Conservation (phyloP, 2,888 invertebrate genomes). For the Tribolium freemani region DNA sequence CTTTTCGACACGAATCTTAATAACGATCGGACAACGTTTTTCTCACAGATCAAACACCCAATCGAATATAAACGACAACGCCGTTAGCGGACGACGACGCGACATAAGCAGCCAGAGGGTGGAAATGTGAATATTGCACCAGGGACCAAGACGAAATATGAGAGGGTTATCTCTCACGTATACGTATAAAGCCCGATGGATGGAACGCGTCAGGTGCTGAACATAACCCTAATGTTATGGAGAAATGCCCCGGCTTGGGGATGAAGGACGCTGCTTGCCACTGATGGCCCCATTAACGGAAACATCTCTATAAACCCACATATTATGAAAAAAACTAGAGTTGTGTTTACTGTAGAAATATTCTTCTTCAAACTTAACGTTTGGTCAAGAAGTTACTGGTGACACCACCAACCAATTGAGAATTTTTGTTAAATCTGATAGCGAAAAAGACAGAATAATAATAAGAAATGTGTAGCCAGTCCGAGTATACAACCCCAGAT, state of each 20-base stretch:
- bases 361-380: no score
- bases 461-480: no score
- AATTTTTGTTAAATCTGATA: no score
- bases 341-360: no score
- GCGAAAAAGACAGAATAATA: no score
- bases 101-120: conserved; percentile 14
- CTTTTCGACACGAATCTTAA: conserved; percentile 40
- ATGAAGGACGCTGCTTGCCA: background rate
- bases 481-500: no score
- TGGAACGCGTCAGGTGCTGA: conserved; percentile 61
- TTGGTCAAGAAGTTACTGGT: no score
- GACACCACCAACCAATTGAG: no score
- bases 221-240: conserved; percentile 60
- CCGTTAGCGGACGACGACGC: background rate
- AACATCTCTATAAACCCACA: background rate
- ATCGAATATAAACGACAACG: conserved; percentile 7
- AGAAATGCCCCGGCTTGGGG: background rate
- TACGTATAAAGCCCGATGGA: conserved; percentile 63
- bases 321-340: background rate
- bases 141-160: conserved; percentile 44
- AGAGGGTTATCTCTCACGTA: conserved; percentile 63
- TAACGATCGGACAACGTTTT: conserved; percentile 24
- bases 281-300: background rate
- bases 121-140: conserved; percentile 42
- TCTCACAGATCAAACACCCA: conserved; percentile 6